Conservation (phyloP, 1,140 invertebrate genomes). For the Xylocopa sonorina region DNA sequence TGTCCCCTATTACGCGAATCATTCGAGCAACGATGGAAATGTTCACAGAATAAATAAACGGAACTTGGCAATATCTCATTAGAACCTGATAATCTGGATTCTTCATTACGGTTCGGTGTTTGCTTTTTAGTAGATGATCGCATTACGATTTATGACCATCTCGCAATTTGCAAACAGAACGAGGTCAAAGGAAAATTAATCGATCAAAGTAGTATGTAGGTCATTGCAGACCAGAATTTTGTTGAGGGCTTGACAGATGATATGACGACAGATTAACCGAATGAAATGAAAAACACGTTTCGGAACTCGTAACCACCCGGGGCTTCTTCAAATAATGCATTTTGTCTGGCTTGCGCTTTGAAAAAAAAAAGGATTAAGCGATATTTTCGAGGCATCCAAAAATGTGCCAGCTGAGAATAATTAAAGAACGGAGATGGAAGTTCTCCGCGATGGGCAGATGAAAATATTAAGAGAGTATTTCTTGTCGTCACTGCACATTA, state of each 20-base stretch:
- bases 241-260: constrained; percentile 48
- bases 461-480: constrained; percentile 37
- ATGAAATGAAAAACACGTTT: constrained; percentile 67
- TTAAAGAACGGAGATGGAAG: background rate
- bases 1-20: background rate
- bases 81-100: background rate
- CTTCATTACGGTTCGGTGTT: constrained; percentile 9
- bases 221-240: constrained; percentile 64
- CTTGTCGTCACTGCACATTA: constrained; percentile 19
- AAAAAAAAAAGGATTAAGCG: no score
- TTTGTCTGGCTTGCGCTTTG: no score
- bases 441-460: constrained; percentile 29
- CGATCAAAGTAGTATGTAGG: constrained; percentile 64
- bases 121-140: constrained; percentile 23
- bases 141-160: constrained; percentile 26
- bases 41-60: background rate
- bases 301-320: constrained; percentile 42
- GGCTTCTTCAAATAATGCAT: constrained; percentile 34
- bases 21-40: background rate
- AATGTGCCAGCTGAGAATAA: constrained; percentile 30
- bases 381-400: background rate
- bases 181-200: constrained; percentile 62
- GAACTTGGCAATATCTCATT: no score
- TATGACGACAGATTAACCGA: constrained; percentile 62
- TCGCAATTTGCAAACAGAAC: constrained; percentile 46